Evolutionary conservation across 2,797 vertebrate genomes (phyloP).

Genomic region (Microcaecilia unicolor): DNA sequence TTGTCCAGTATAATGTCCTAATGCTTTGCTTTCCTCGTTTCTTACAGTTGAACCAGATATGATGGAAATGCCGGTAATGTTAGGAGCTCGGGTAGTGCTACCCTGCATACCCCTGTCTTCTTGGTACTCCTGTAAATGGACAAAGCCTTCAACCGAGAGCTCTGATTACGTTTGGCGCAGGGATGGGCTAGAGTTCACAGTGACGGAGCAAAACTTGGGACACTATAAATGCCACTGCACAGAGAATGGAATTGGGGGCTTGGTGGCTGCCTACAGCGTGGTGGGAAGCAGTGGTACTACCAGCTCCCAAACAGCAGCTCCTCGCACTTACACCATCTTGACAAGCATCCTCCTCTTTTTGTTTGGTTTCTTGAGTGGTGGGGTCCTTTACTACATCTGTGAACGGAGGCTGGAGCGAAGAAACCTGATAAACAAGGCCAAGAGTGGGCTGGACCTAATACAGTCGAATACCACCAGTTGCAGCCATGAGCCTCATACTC

Average conservation of each 20-base stretch:
- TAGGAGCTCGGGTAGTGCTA: conserved; percentile 59
- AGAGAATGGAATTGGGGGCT: conserved; percentile 56
- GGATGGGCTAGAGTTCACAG: conserved; percentile 63
- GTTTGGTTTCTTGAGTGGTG: conserved; percentile 48
- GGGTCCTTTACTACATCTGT: conserved; percentile 16
- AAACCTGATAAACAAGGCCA: conserved; percentile 58
- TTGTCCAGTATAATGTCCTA: background rate
- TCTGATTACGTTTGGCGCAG: conserved; percentile 50
- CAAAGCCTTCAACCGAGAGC: conserved; percentile 46
- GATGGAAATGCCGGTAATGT: conserved; percentile 47
- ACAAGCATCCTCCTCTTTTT: conserved; percentile 41
- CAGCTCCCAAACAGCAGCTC: conserved; percentile 1
- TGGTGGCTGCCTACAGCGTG: conserved; percentile 58
- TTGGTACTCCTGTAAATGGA: conserved; percentile 62
- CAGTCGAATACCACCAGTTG: conserved; percentile 57
- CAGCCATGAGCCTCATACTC: conserved; percentile 60
- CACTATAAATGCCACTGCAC: conserved; percentile 65
- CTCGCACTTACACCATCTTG: conserved; percentile 34
- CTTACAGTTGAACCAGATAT: conserved; percentile 25
- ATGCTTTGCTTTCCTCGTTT: conserved; percentile 2
- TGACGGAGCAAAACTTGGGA: conserved; percentile 54
- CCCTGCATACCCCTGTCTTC: conserved; percentile 67
- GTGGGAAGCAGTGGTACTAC: conserved; percentile 35
- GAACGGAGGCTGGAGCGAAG: conserved; percentile 39
- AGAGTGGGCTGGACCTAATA: conserved; percentile 37